Evolutionary conservation across 1,140 invertebrate genomes (phyloP).

Genomic region (Spodoptera frugiperda): DNA sequence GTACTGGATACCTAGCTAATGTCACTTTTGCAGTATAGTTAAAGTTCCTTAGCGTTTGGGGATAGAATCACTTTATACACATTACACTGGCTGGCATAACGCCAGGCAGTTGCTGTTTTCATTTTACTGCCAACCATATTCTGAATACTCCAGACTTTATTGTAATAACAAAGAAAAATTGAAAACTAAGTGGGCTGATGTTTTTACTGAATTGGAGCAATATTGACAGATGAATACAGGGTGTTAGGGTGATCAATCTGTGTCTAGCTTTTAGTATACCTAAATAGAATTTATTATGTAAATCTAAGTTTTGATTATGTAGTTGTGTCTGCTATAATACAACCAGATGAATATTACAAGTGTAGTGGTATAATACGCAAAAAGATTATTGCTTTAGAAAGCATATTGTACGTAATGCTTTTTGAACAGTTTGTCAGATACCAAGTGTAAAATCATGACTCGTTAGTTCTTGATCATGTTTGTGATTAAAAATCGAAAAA

Average conservation of each 20-base stretch:
- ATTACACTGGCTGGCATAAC: constrained; percentile 49
- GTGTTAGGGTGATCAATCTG: not conserved
- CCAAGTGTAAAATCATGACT: too few species aligned
- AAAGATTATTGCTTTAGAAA: too few species aligned
- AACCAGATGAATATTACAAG: too few species aligned
- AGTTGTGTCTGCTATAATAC: too few species aligned
- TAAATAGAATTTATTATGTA: not conserved
- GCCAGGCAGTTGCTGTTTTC: constrained; percentile 51
- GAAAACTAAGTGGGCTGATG: constrained; percentile 39
- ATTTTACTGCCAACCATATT: constrained; percentile 47
- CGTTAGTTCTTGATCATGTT: too few species aligned
- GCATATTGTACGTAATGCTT: too few species aligned
- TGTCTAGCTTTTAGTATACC: not conserved
- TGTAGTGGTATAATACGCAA: too few species aligned
- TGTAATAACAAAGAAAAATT: constrained; percentile 46
- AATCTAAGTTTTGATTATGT: not conserved
- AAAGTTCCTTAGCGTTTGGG: constrained; percentile 57
- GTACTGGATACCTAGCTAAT: constrained; percentile 47
- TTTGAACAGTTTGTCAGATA: too few species aligned
- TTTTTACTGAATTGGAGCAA: constrained; percentile 18
- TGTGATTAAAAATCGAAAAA: too few species aligned
- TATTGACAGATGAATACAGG: constrained; percentile 4
- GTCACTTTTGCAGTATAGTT: constrained; percentile 53
- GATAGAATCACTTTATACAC: constrained; percentile 58
- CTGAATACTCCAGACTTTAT: constrained; percentile 44